Evolutionary conservation across 1,140 invertebrate genomes (phyloP).

Genomic region (Bicyclus anynana): DNA sequence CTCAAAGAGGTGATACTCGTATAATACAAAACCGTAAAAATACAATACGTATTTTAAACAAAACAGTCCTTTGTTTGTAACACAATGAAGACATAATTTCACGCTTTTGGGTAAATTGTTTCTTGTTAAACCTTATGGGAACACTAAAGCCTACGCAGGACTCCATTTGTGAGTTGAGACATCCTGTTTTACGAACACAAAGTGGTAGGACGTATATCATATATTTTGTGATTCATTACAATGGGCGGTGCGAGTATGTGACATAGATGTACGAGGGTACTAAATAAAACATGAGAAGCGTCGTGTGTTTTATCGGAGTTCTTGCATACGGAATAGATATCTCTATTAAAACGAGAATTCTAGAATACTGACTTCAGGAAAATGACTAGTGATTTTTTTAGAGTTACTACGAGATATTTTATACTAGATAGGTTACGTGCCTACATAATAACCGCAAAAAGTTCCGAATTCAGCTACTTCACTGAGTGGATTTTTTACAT

Average conservation of each 20-base stretch:
- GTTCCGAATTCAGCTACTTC: too few relatives aligned
- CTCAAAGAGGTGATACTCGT: too few relatives aligned
- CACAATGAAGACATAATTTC: too few relatives aligned
- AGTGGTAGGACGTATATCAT: too few relatives aligned
- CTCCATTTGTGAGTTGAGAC: neutral
- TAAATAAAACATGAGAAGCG: constrained; percentile 6
- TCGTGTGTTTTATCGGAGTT: constrained; percentile 6
- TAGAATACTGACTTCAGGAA: neutral
- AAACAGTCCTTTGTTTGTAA: too few relatives aligned
- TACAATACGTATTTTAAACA: too few relatives aligned
- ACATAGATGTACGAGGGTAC: constrained; percentile 2
- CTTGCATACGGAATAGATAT: constrained; percentile 3
- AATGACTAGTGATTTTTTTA: too few relatives aligned
- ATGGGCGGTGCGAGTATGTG: neutral
- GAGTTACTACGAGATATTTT: too few relatives aligned
- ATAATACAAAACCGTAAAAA: too few relatives aligned
- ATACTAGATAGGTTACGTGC: too few relatives aligned
- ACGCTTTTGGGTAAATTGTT: neutral
- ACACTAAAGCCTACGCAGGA: neutral
- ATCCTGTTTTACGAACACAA: neutral
- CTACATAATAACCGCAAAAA: too few relatives aligned
- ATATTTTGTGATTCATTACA: constrained; percentile 7
- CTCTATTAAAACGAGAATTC: neutral
- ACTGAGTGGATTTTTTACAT: too few relatives aligned
- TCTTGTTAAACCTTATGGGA: neutral